Base-by-base conservation (phyloP, 1,140 invertebrate genomes). In the Platyscapa corneri region DNA sequence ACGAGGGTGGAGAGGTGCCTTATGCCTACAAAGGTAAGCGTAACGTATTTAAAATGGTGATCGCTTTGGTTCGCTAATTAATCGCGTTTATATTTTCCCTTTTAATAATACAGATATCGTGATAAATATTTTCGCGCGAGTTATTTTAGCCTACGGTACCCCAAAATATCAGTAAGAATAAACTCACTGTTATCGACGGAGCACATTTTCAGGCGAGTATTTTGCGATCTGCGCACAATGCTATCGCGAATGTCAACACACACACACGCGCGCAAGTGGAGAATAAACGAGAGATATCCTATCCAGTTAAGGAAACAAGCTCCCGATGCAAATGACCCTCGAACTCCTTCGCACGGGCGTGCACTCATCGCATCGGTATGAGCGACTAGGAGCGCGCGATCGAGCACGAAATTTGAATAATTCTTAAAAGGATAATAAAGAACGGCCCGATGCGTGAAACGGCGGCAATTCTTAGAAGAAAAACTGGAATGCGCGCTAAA, bases 1-100 rank as follows among this genome's bases (percentile, higher is more conserved):
- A 98, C 89, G 95, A 96, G 20, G 91, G 94, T 72, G 97, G 97
- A 81, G 96, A 95, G 92, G 96, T 96, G 84, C 97, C 97, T 0
- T 99, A 97, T 90, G 95, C 96, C 18, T 97, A 97, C 91, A 96
- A 97, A 93, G 97, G 96, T 94, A 89, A 89, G 80, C 82, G 1
- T 82, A 7, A 7, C 18, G 49, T n/a, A n/a, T n/a, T n/a, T n/a
- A n/a, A n/a, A n/a, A n/a, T n/a, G n/a, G n/a, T n/a, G n/a, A n/a
- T n/a, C n/a, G n/a, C n/a, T n/a, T n/a, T n/a, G n/a, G n/a, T n/a
- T n/a, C n/a, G n/a, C n/a, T n/a, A n/a, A n/a, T n/a, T n/a, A n/a
- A n/a, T n/a, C n/a, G n/a, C n/a, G n/a, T n/a, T n/a, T n/a, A n/a
- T n/a, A n/a, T n/a, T n/a, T n/a, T n/a, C n/a, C n/a, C n/a, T n/a